These are phyloP conservation scores for Lepus timidus DNA, from an alignment of 2,113 vertebrate genomes.

Conservation along the genomic window DNA sequence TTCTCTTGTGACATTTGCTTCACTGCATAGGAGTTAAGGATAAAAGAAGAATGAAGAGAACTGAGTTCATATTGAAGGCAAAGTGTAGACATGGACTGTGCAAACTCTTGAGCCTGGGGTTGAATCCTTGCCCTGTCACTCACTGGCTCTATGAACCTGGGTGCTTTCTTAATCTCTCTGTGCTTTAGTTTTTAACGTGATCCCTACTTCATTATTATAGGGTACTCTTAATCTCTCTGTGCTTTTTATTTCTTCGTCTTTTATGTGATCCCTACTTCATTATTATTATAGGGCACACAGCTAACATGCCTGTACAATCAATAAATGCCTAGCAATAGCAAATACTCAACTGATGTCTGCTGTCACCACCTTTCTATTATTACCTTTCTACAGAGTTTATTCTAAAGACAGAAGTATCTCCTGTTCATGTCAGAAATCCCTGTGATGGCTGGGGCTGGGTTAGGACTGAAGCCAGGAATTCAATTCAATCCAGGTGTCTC, in stretches of 20 bases:
- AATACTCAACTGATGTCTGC: neutral
- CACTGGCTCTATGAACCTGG: neutral
- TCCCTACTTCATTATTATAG: neutral
- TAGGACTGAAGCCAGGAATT: no score
- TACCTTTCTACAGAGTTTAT: no score
- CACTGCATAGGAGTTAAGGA: neutral
- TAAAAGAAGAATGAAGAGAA: neutral
- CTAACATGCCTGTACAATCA: neutral
- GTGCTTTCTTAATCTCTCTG: neutral
- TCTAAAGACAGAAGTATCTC: no score
- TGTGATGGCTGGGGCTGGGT: no score
- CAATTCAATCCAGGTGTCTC: no score
- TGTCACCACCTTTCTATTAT: neutral
- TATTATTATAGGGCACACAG: neutral
- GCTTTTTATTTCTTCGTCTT: neutral
- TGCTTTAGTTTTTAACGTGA: neutral
- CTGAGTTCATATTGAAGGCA: neutral
- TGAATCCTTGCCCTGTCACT: neutral
- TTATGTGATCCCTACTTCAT: neutral
- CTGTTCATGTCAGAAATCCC: no score
- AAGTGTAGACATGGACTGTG: neutral
- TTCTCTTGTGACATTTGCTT: neutral
- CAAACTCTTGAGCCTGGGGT: neutral
- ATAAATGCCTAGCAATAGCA: neutral
- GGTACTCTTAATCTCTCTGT: neutral